These are phyloP conservation scores for Pollenia griseotomentosa DNA, from an alignment of 2,888 invertebrate species.

Conservation along the genomic window DNA sequence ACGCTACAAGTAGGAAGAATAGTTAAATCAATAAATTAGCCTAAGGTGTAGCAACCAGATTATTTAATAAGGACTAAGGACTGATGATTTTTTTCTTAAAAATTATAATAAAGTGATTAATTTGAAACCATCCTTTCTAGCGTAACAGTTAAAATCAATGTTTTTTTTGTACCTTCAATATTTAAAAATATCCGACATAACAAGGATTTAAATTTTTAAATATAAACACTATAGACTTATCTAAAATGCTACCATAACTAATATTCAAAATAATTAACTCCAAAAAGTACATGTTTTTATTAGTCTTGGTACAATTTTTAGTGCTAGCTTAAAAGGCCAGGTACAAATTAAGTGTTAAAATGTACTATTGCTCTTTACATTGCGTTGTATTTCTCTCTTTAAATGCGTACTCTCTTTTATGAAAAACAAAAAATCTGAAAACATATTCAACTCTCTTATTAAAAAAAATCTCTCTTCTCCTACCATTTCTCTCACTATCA, in stretches of 20 bases:
- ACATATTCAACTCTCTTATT: constrained; percentile 34
- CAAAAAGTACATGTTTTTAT: neutral
- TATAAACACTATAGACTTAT: too few relatives aligned
- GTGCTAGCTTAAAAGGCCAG: neutral
- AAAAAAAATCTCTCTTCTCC: constrained; percentile 47
- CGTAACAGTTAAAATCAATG: too few relatives aligned
- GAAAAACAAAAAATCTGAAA: neutral
- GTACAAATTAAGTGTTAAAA: neutral
- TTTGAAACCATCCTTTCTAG: too few relatives aligned
- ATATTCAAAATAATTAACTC: neutral
- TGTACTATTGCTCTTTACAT: neutral
- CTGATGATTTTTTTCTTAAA: too few relatives aligned
- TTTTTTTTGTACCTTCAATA: too few relatives aligned
- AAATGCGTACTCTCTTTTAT: neutral
- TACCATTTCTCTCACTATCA: constrained; percentile 31
- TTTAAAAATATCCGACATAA: too few relatives aligned
- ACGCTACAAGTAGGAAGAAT: too few relatives aligned
- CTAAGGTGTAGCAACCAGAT: too few relatives aligned
- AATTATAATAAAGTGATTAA: too few relatives aligned
- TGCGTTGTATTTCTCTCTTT: constrained; percentile 6
- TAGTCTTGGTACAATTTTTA: neutral
- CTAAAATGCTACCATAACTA: neutral
- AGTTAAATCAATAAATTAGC: too few relatives aligned
- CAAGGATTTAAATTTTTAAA: too few relatives aligned
- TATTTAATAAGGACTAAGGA: too few relatives aligned